These are phyloP conservation scores for Aphidoletes aphidimyza DNA, from an alignment of 2,888 invertebrate genomes.

Conservation along the genomic window DNA sequence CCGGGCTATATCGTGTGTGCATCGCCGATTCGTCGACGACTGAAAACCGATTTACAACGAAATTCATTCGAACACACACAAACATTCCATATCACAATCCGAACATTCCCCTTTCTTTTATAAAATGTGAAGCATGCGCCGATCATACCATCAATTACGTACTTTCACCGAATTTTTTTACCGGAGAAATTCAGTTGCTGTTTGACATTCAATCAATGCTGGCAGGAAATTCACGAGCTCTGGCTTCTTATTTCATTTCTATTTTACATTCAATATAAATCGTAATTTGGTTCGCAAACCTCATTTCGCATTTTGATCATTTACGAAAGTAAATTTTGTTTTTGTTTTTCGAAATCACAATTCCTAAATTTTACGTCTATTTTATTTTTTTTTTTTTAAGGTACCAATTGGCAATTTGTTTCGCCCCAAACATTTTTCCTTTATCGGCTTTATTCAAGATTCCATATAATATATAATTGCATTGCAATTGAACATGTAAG, in stretches of 20 bases:
- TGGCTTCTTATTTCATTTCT: background rate
- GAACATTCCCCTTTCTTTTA: conserved; percentile 37
- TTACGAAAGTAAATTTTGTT: too few species aligned
- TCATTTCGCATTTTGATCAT: too few species aligned
- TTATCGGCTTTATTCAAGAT: background rate
- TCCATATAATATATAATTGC: background rate
- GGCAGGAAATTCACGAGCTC: background rate
- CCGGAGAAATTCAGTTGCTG: background rate
- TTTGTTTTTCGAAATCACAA: too few species aligned
- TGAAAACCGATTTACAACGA: background rate
- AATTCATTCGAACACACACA: background rate
- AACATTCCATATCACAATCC: background rate
- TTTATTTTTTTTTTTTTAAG: too few species aligned
- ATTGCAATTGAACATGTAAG: conserved; percentile 1
- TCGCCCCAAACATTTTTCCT: background rate
- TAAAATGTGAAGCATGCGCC: conserved; percentile 12
- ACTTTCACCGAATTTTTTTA: background rate
- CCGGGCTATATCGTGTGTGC: background rate
- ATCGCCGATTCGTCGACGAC: conserved; percentile 9
- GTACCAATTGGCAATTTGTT: background rate
- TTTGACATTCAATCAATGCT: background rate
- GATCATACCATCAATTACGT: background rate
- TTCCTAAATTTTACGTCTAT: too few species aligned
- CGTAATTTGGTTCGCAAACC: background rate
- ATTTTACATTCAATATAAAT: background rate